Percentiles rank a stretch among this genome's conserved stretches.
Conservation (phyloP, 2,888 invertebrate species). For the Sesamia inferens region DNA sequence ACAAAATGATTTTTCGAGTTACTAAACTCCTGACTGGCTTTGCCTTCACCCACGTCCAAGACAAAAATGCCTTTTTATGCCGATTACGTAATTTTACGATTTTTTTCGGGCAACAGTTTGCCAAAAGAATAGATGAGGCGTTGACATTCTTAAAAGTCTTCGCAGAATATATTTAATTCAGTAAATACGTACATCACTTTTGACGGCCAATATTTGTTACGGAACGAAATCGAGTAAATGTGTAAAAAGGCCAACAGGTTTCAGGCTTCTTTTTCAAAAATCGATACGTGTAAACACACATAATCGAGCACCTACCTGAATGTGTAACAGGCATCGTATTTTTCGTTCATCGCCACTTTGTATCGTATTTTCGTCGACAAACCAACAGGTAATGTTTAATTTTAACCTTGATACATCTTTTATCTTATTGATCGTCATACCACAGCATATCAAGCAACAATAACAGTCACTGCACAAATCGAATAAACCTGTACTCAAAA, state of each 20-base stretch:
- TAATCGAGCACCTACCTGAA: not conserved
- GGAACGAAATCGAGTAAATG: too few species aligned
- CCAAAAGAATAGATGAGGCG: not conserved
- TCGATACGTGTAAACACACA: not conserved
- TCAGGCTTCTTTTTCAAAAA: not conserved
- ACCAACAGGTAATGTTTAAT: not conserved
- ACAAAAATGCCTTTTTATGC: not conserved
- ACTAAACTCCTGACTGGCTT: not conserved
- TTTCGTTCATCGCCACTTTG: not conserved
- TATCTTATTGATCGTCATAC: not conserved
- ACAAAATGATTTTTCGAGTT: slow-evolving; percentile 9
- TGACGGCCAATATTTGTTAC: not conserved
- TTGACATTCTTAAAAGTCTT: not conserved
- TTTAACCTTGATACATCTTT: not conserved
- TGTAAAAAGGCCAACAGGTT: too few species aligned
- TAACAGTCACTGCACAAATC: not conserved
- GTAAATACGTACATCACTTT: not conserved
- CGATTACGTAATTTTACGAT: not conserved
- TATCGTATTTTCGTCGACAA: not conserved
- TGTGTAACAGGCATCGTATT: not conserved
- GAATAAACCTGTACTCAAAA: not conserved
- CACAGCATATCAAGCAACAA: not conserved
- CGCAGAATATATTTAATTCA: not conserved
- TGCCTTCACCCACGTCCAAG: not conserved
- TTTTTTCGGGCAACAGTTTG: slow-evolving; percentile 1